These are phyloP conservation scores for Drosophila leonis DNA, from an alignment of 2,888 invertebrate genomes.

Conservation along the genomic window DNA sequence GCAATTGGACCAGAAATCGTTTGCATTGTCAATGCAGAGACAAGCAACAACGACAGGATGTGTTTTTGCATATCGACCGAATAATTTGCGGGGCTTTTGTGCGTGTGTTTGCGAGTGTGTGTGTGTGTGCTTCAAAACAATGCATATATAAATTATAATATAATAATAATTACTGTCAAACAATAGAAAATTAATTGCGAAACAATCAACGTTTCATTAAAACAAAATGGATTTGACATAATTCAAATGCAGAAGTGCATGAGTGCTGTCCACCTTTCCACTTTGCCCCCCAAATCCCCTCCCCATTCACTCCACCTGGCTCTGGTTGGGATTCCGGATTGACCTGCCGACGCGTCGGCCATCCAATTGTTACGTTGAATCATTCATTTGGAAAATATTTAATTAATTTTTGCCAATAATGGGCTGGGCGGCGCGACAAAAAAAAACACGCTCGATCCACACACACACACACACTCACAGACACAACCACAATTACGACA, in stretches of 20 bases:
- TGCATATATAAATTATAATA: conserved; percentile 72
- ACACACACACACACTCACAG: conserved; percentile 22
- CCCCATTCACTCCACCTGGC: background rate
- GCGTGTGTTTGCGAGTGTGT: conserved; percentile 34
- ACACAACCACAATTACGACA: conserved; percentile 67
- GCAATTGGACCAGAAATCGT: conserved; percentile 27
- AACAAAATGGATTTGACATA: conserved; percentile 84
- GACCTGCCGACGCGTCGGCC: conserved; percentile 22
- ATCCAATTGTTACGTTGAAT: conserved; percentile 62
- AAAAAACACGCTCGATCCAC: conserved; percentile 33
- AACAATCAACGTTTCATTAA: conserved; percentile 82
- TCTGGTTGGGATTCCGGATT: conserved; percentile 8
- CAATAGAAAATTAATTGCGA: conserved; percentile 80
- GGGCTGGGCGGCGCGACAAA: conserved; percentile 62
- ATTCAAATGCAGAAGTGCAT: conserved; percentile 84
- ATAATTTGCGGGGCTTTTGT: conserved; percentile 44
- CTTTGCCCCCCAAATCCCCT: background rate
- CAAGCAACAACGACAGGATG: conserved; percentile 28
- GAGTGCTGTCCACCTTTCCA: conserved; percentile 65
- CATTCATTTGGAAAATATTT: conserved; percentile 84
- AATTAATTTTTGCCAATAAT: conserved; percentile 84
- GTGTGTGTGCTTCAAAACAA: conserved; percentile 53
- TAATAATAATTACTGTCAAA: conserved; percentile 81
- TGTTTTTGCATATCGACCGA: conserved; percentile 37
- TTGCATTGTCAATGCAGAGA: conserved; percentile 25